Conservation (phyloP, 2,113 vertebrate genomes). For the Podilymbus podiceps region DNA sequence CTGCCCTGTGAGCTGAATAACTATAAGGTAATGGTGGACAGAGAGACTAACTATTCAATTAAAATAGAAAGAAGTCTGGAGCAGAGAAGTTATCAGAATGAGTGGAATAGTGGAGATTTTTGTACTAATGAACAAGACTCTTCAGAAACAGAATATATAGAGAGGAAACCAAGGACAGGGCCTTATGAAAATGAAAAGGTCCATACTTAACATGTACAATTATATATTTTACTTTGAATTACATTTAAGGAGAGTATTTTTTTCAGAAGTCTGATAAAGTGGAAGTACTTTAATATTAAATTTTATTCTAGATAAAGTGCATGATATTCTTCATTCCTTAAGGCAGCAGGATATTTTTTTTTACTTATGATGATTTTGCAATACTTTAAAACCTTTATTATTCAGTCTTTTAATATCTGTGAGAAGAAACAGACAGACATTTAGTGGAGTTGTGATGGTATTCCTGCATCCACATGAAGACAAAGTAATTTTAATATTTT, state of each 20-base stretch:
- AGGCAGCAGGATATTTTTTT: background rate
- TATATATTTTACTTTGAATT: background rate
- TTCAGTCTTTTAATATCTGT: background rate
- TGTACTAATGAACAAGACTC: background rate
- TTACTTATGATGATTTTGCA: background rate
- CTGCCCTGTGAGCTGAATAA: background rate
- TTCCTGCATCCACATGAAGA: background rate
- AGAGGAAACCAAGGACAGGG: background rate
- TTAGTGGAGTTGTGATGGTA: background rate
- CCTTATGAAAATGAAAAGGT: background rate
- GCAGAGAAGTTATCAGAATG: background rate
- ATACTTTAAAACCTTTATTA: background rate
- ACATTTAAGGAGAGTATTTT: background rate
- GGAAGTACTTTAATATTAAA: background rate
- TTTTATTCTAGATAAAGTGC: background rate
- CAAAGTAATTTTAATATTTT: background rate
- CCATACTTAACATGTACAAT: background rate
- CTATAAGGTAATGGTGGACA: background rate
- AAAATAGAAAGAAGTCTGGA: background rate
- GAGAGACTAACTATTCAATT: background rate
- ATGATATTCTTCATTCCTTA: background rate
- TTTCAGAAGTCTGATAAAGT: background rate
- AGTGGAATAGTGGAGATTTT: background rate
- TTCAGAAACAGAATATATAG: background rate
- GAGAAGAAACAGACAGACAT: background rate